Conservation (phyloP, 2,797 vertebrate genomes). For the Sebastolobus altivelis region DNA sequence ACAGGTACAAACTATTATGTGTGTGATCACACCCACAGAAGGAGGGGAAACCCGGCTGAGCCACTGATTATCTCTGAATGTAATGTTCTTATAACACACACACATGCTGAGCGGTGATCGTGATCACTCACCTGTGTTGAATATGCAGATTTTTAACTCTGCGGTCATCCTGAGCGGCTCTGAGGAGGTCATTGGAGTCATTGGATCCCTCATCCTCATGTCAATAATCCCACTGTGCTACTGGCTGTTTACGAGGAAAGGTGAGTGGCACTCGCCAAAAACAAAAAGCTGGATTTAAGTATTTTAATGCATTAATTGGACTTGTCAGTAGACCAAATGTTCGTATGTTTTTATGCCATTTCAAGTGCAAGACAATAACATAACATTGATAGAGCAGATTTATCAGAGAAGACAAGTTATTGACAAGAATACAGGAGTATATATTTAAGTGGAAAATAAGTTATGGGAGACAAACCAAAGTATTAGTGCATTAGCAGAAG, state of each 20-base stretch:
- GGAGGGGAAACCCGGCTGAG: slow-evolving; percentile 24
- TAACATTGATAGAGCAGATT: neutral
- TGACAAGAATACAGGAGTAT: neutral
- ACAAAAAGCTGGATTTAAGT: neutral
- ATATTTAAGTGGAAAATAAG: neutral
- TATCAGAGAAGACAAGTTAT: neutral
- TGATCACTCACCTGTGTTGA: slow-evolving; percentile 3
- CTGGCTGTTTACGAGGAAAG: slow-evolving; percentile 63
- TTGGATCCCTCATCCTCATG: slow-evolving; percentile 62
- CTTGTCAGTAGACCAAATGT: neutral
- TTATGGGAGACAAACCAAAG: neutral
- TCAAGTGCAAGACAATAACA: neutral
- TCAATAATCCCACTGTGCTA: slow-evolving; percentile 63
- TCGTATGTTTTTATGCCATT: neutral
- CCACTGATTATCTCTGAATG: slow-evolving; percentile 8
- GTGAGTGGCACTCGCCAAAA: slow-evolving; percentile 57
- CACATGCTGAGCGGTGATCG: neutral
- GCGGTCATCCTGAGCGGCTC: slow-evolving; percentile 1
- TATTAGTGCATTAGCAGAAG: neutral
- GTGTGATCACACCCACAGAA: slow-evolving; percentile 25
- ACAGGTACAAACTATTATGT: slow-evolving; percentile 9
- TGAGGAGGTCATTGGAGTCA: slow-evolving; percentile 40
- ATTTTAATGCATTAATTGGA: neutral
- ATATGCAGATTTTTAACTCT: slow-evolving; percentile 36
- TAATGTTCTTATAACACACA: slow-evolving; percentile 8